These are phyloP conservation scores for Chrysodeixis includens DNA, from an alignment of 2,888 invertebrate species.

Conservation along the genomic window DNA sequence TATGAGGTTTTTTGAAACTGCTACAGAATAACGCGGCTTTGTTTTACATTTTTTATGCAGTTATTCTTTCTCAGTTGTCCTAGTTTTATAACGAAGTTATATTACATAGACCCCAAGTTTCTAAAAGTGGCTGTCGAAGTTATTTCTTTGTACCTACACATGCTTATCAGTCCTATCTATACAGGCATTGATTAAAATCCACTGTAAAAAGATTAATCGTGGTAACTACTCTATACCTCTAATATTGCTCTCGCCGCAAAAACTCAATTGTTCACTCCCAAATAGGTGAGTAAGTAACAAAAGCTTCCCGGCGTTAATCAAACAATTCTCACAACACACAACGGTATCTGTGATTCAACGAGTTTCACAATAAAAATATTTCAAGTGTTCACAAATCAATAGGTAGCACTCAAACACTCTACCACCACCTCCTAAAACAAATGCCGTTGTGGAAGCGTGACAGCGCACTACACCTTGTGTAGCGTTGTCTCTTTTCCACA, in stretches of 20 bases:
- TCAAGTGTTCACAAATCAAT: conserved; percentile 31
- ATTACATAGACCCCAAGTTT: no score
- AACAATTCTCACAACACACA: background rate
- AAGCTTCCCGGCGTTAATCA: background rate
- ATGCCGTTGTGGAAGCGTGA: no score
- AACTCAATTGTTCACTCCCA: background rate
- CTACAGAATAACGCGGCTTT: conserved; percentile 2
- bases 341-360: background rate
- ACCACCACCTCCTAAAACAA: no score
- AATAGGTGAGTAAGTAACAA: background rate
- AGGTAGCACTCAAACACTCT: conserved; percentile 15
- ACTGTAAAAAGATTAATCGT: background rate
- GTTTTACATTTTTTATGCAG: background rate
- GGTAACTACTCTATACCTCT: no score
- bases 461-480: no score
- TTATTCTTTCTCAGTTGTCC: background rate
- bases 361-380: background rate
- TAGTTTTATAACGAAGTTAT: background rate
- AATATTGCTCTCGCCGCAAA: background rate
- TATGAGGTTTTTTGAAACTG: conserved; percentile 12
- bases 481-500: no score
- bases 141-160: background rate
- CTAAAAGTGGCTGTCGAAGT: no score
- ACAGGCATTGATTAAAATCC: no score
- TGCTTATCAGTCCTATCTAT: no score